A percentile compares a stretch with the other conserved stretches of the same genome.
Evolutionary conservation across 1,140 invertebrate species (phyloP).

Genomic region (Drosophila rhopaloa): DNA sequence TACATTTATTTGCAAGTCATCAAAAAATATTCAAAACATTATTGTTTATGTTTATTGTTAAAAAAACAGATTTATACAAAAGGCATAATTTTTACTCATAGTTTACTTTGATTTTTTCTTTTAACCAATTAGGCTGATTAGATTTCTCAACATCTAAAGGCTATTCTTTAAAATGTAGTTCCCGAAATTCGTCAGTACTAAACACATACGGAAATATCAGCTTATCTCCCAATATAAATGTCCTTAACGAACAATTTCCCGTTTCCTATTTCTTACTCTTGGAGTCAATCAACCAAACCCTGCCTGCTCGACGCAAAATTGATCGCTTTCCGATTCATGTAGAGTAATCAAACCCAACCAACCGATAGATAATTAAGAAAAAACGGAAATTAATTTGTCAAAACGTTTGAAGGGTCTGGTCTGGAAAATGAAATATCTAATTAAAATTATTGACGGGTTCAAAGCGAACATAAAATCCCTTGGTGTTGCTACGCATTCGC

Average conservation of each 20-base stretch:
- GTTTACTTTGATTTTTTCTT: too few species aligned
- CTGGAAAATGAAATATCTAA: conserved; percentile 40
- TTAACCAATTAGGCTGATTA: too few species aligned
- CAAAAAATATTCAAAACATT: too few species aligned
- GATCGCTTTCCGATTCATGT: conserved; percentile 19
- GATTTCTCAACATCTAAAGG: too few species aligned
- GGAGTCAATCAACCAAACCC: conserved; percentile 26
- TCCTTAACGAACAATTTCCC: conserved; percentile 72
- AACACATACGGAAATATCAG: background rate
- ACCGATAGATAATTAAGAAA: conserved; percentile 35
- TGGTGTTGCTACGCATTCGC: too few species aligned
- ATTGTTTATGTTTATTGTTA: too few species aligned
- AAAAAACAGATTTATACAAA: too few species aligned
- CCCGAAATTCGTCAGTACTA: background rate
- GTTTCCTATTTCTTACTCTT: conserved; percentile 59
- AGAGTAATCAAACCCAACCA: background rate
- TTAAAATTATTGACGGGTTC: conserved; percentile 51
- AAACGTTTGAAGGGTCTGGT: conserved; percentile 20
- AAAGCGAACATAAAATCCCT: conserved; percentile 7
- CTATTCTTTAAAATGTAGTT: too few species aligned
- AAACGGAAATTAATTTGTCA: conserved; percentile 77
- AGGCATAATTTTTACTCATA: too few species aligned
- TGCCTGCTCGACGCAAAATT: background rate
- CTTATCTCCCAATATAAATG: conserved; percentile 6
- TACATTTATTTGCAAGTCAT: too few species aligned